These are phyloP conservation scores for Phragmatobia fuliginosa DNA, from an alignment of 2,888 invertebrate species.

Conservation along the genomic window DNA sequence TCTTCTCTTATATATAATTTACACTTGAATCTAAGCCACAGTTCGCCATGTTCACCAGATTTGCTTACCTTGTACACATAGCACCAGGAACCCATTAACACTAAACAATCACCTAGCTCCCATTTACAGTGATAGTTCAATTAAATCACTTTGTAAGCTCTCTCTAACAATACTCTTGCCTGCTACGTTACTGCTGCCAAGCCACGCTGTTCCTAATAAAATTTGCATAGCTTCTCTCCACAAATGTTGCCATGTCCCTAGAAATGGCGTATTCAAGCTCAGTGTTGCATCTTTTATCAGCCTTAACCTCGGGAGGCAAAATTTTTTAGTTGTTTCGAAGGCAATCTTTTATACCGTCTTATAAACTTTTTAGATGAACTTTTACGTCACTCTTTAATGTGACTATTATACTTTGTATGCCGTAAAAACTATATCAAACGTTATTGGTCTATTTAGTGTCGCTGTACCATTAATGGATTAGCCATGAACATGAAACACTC, in stretches of 20 bases:
- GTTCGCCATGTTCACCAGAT: constrained; percentile 5
- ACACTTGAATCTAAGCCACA: constrained; percentile 16
- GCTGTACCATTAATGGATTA: constrained; percentile 29
- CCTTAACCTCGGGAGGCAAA: constrained; percentile 36
- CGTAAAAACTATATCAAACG: constrained; percentile 33
- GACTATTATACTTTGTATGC: constrained; percentile 33
- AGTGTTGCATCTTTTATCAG: constrained; percentile 56
- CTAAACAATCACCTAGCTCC: constrained; percentile 24
- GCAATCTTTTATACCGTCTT: constrained; percentile 29
- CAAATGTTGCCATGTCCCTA: constrained; percentile 33
- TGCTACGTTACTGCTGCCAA: constrained; percentile 28
- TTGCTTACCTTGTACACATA: constrained; percentile 17
- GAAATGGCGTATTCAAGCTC: constrained; percentile 34
- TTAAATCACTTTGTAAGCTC: constrained; percentile 22
- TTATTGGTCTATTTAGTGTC: constrained; percentile 28
- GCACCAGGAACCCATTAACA: constrained; percentile 18
- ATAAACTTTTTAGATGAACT: constrained; percentile 39
- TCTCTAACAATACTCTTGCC: constrained; percentile 24
- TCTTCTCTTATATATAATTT: constrained; percentile 5
- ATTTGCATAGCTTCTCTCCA: constrained; percentile 49
- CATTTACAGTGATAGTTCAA: constrained; percentile 18
- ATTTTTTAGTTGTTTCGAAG: constrained; percentile 29
- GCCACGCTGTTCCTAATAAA: constrained; percentile 46
- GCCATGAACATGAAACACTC: constrained; percentile 26
- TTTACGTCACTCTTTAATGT: constrained; percentile 26